Evolutionary conservation across 2,113 vertebrate species (phyloP), one percentile per base, ranked within the genome.

Genomic region (Coryphaenoides rupestris): DNA sequence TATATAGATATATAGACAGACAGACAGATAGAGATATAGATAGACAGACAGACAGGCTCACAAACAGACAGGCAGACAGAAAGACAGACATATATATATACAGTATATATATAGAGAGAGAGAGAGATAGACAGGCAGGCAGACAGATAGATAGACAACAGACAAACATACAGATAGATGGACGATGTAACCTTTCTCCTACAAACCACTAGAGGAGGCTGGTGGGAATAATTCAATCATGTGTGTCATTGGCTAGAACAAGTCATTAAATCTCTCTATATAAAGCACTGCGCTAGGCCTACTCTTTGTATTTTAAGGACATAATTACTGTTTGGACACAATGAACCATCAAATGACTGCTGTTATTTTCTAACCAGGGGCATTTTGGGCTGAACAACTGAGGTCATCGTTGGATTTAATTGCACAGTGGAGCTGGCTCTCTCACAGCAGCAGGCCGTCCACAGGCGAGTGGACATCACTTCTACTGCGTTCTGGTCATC

Each of bases 241-340:
- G 7, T 40, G 33, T 40, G 5, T 40, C 1, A 40, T 40, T 40
- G 33, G 13, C 10, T 40, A 12, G 9, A 10, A 40, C 33, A 40
- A 40, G 33, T 40, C 9, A 40, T 40, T 40, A 40, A 40, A 12
- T 40, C 4, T 40, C 9, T 9, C 2, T 12, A 40, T 40, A 40
- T 0, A 40, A 40, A 12, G 33, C 33, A 40, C 68, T 53, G 67
- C 76, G 67, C 52, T 71, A 52, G 62, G 73, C 74, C 74, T 78
- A 73, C 69, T 55, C 23, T 65, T 56, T 75, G 66, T 84, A 84
- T 82, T 86, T 82, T 82, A 72, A 69, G 76, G 63, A 75, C 60
- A 70, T 82, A 86, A 86, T 86, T 84, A 70, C 77, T 79, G 75
- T 75, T 78, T 80, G 69, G 82, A 75, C 53, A 82, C 79, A 84